Conservation (phyloP, 2,797 vertebrate species). For the Picus viridis region DNA sequence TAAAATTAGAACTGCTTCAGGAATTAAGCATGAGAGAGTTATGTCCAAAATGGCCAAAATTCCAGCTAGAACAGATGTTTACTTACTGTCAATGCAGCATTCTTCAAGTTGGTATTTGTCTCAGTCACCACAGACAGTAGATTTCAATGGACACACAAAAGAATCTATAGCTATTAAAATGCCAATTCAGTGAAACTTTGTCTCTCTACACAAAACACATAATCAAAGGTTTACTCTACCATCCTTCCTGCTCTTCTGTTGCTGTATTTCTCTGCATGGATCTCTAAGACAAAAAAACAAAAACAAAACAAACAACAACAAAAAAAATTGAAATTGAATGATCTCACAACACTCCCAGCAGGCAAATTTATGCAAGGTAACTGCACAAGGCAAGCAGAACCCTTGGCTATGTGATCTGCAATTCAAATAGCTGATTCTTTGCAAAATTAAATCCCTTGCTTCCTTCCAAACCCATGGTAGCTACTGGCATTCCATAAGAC, state of each 20-base stretch:
- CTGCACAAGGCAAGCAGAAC: neutral
- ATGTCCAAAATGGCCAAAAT: neutral
- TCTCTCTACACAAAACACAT: neutral
- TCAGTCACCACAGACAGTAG: too few relatives aligned
- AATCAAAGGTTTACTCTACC: neutral
- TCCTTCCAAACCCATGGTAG: neutral
- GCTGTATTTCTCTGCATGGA: neutral
- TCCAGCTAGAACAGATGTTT: neutral
- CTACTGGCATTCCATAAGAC: neutral
- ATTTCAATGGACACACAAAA: neutral
- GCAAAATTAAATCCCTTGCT: neutral
- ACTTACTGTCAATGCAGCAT: neutral
- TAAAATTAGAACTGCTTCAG: neutral
- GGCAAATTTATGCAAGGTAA: neutral
- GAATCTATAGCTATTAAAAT: neutral
- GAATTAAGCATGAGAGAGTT: neutral
- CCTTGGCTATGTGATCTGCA: neutral
- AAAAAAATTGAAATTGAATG: neutral
- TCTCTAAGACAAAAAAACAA: neutral
- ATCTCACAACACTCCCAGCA: neutral
- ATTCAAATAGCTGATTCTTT: neutral
- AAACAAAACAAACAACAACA: too few relatives aligned
- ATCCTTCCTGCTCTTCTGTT: neutral
- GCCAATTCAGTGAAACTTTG: neutral
- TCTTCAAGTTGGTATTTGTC: neutral